Conservation (phyloP, 2,888 invertebrate genomes). For the Molorchus minor region DNA sequence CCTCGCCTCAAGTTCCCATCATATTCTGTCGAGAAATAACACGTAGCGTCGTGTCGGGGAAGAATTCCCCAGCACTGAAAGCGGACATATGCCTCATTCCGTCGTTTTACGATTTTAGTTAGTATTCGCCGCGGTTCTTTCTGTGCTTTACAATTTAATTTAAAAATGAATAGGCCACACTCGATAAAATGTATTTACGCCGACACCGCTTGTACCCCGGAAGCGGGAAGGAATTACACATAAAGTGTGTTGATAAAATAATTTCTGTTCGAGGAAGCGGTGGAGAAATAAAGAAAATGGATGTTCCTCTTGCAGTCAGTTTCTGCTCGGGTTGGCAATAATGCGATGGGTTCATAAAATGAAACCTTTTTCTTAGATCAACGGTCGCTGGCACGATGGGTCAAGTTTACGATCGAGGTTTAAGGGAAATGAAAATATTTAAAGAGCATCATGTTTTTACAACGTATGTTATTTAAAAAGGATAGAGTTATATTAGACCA, state of each 20-base stretch:
- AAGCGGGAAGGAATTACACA: constrained; percentile 5
- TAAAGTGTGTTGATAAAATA: constrained; percentile 13
- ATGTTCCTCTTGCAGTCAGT: not conserved
- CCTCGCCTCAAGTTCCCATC: constrained; percentile 1
- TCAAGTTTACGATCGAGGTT: no score
- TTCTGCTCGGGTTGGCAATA: not conserved
- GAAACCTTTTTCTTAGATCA: not conserved
- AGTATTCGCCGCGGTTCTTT: constrained; percentile 23
- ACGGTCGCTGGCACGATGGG: no score
- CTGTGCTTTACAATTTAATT: constrained; percentile 26
- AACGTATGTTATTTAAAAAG: no score
- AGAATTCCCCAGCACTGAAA: constrained; percentile 3
- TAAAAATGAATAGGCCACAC: constrained; percentile 24
- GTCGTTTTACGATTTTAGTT: constrained; percentile 24
- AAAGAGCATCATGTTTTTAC: no score
- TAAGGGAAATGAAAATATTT: no score
- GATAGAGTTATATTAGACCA: no score
- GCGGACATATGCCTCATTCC: constrained; percentile 6
- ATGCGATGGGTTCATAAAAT: not conserved
- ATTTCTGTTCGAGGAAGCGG: not conserved
- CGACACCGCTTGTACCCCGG: not conserved
- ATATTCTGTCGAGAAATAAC: not conserved
- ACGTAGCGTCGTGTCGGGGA: not conserved
- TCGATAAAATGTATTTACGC: constrained; percentile 25
- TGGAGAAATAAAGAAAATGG: not conserved